Conservation (phyloP, 23 tunicate genomes). For the Trididemnum nubilum region DNA sequence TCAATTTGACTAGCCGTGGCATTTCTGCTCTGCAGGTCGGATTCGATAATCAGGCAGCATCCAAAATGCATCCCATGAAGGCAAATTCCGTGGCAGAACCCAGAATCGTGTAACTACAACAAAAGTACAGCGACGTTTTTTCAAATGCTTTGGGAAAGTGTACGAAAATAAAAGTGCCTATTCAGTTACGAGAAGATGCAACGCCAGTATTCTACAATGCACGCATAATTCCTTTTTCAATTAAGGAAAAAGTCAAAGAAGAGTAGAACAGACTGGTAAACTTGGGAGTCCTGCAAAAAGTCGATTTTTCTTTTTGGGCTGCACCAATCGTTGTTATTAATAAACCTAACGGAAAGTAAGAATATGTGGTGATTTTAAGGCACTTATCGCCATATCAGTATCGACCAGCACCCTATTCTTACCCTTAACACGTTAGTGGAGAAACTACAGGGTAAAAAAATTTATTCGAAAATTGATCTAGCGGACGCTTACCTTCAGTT, state of each 20-base stretch:
- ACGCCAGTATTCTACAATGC: constrained; percentile 1
- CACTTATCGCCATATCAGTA: constrained; percentile 8
- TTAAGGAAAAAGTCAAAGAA: constrained; percentile 2
- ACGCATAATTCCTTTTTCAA: background rate
- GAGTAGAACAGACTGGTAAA: constrained; percentile 15
- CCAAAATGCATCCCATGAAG: background rate
- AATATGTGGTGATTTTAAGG: constrained; percentile 22
- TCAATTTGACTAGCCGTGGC: background rate
- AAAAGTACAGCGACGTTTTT: constrained; percentile 15
- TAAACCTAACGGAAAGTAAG: constrained; percentile 17
- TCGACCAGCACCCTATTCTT: constrained; percentile 27
- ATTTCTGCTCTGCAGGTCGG: background rate
- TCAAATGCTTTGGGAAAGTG: background rate
- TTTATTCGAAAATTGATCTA: constrained; percentile 24
- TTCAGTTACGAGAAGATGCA: background rate
- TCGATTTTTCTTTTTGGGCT: constrained; percentile 22
- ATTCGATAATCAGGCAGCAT: background rate
- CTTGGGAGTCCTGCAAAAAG: background rate
- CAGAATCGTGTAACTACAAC: background rate
- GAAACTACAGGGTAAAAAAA: background rate
- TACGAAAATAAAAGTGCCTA: background rate
- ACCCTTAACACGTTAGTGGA: constrained; percentile 5
- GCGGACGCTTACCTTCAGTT: constrained; percentile 33
- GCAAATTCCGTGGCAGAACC: background rate
- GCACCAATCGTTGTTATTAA: constrained; percentile 18